phyloP scores from a whole-genome alignment of 2,797 vertebrate genomes.

The Sebastes umbrosus region DNA sequence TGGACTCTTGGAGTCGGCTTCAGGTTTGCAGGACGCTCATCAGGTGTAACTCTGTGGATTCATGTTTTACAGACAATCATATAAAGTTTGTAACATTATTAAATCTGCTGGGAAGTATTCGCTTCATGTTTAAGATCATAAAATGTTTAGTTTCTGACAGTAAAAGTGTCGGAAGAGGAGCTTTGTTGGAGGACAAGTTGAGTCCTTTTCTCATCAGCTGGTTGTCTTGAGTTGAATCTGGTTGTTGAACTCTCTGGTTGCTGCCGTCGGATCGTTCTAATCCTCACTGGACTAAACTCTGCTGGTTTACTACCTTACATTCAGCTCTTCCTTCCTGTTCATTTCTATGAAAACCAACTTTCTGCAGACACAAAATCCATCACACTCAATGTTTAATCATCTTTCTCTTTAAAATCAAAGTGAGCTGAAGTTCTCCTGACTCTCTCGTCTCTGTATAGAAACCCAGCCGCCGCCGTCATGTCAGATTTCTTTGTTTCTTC shows the following conservation, averaged over 20 bases:
- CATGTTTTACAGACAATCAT: neutral
- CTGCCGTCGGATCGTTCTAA: neutral
- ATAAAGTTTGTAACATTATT: neutral
- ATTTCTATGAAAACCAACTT: neutral
- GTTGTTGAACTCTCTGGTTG: neutral
- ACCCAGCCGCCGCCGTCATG: neutral
- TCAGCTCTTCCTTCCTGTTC: neutral
- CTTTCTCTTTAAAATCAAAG: neutral
- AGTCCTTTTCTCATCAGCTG: neutral
- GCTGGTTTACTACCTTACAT: neutral
- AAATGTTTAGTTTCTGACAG: neutral
- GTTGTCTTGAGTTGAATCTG: neutral
- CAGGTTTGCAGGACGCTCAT: neutral
- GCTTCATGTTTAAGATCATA: neutral
- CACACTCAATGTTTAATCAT: neutral
- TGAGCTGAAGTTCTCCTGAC: neutral
- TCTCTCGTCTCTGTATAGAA: neutral
- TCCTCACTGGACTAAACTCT: neutral
- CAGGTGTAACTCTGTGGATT: neutral
- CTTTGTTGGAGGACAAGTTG: neutral
- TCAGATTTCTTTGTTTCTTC: constrained; percentile 7
- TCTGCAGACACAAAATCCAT: neutral
- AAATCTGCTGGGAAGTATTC: neutral
- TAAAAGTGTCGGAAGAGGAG: neutral
- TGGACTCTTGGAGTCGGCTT: neutral